phyloP scores from a whole-genome alignment of 2,888 invertebrate genomes.

The Hoplodrina blanda region DNA sequence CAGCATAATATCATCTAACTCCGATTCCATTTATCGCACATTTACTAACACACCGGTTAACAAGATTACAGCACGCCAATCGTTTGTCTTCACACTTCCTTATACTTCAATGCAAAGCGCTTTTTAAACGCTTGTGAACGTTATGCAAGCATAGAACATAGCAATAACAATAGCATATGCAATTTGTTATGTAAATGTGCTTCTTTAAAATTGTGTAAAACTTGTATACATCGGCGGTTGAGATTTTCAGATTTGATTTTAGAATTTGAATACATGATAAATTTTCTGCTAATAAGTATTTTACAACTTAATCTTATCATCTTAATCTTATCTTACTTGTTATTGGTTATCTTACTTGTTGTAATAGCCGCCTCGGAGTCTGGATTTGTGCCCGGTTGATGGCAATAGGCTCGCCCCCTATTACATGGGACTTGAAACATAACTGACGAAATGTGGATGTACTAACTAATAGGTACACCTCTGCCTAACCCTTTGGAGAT shows the following conservation, averaged over 20 bases:
- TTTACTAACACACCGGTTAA: slow-evolving; percentile 15
- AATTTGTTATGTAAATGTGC: slow-evolving; percentile 49
- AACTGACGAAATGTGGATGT: too few relatives aligned
- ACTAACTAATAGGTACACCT: too few relatives aligned
- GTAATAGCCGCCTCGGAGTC: too few relatives aligned
- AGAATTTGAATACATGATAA: too few relatives aligned
- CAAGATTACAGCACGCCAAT: slow-evolving; percentile 35
- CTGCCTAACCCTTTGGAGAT: too few relatives aligned
- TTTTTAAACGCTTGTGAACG: slow-evolving; percentile 56
- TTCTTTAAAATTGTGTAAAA: slow-evolving; percentile 33
- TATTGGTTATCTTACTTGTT: too few relatives aligned
- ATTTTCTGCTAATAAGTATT: too few relatives aligned
- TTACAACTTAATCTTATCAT: too few relatives aligned
- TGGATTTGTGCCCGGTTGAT: too few relatives aligned
- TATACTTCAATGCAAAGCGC: slow-evolving; percentile 49
- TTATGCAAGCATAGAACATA: slow-evolving; percentile 46
- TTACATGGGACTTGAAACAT: too few relatives aligned
- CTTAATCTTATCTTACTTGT: too few relatives aligned
- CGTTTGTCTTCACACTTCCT: slow-evolving; percentile 47
- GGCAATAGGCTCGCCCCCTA: too few relatives aligned
- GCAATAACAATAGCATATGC: slow-evolving; percentile 54
- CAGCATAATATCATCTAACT: neutral
- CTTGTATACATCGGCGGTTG: neutral
- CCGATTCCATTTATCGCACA: slow-evolving; percentile 1
- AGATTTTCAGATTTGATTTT: neutral